A percentile compares a stretch with the other conserved stretches of the same genome.
Evolutionary conservation across 2,888 invertebrate genomes (phyloP).

Genomic region (Ptychoptera contaminata): DNA sequence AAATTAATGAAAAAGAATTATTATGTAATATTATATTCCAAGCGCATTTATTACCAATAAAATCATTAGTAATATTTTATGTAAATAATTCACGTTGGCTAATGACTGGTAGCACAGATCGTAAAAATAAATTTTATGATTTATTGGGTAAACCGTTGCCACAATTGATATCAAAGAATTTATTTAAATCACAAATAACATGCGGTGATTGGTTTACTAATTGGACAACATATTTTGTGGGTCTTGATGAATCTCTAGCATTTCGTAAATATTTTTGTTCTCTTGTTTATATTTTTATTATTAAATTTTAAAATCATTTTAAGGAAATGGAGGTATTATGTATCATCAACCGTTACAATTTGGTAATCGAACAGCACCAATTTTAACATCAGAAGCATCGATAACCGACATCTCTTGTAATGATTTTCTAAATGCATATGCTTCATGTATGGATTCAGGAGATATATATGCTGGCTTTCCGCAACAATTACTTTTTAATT

Average conservation of each 20-base stretch:
- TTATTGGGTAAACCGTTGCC: constrained; percentile 11
- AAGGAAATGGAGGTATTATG: constrained; percentile 1
- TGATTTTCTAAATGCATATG: constrained; percentile 7
- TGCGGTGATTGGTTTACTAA: constrained; percentile 21
- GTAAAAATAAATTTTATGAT: constrained; percentile 6
- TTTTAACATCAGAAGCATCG: not conserved
- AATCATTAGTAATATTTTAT: constrained; percentile 1
- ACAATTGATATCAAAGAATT: constrained; percentile 13
- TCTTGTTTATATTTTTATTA: not conserved
- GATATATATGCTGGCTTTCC: constrained; percentile 7
- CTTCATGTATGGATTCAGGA: constrained; percentile 6
- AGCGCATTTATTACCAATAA: constrained; percentile 16
- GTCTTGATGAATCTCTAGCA: constrained; percentile 15
- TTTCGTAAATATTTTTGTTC: constrained; percentile 13
- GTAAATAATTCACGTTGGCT: constrained; percentile 23
- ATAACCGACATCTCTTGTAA: constrained; percentile 3
- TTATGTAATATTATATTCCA: constrained; percentile 37
- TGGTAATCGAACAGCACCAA: not conserved
- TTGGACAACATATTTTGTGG: constrained; percentile 19
- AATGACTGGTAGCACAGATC: constrained; percentile 11
- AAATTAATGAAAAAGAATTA: constrained; percentile 23
- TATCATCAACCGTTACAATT: constrained; percentile 6
- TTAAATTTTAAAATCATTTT: not conserved
- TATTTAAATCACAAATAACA: constrained; percentile 14
- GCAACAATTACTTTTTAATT: constrained; percentile 5